Base-by-base conservation (phyloP, 64 coral and sea anemone genomes). In the Pocillopora verrucosa region DNA sequence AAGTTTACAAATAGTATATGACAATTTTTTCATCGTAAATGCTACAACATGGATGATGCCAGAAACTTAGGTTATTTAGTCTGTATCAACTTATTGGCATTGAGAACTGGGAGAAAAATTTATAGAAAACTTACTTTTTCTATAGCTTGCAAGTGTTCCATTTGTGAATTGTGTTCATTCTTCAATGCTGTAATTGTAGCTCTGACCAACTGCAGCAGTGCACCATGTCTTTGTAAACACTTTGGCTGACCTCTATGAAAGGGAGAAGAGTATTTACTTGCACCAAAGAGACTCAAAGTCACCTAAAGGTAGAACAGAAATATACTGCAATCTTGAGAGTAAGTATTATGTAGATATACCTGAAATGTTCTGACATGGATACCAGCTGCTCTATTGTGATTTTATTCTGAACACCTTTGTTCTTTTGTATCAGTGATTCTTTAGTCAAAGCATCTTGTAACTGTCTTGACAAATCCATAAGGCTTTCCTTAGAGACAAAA, bases 151-250 rank as follows among this genome's bases (percentile, higher is more conserved):
- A 85, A 56, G 12, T 85, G 64, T 22, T 99, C 87, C 73, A 93
- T 62, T 11, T 93, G 82, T 70, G 77, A 78, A 35, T 60, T 60
- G 19, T 89, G 58, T 13, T 99, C 87, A 70, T 91, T 86, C 59
- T 91, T 69, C 35, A 93, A 80, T 6, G 93, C 91, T 79, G 73
- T 95, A 38, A 99, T 88, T 72, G 91, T 79, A 12, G 97, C 97
- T 94, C 95, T 99, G 5, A 94, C 88, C 61, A 99, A 34, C 74
- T 99, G 97, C 15, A 99, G 79, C 16, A 99, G 36, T 16, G 93
- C 88, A 61, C 94, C 88, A 68, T 95, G 91, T 56, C 67, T 76
- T 57, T 93, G 74, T 74, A 99, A 91, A 60, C 88, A 84, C 41
- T 92, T 93, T 36, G 94, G 89, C 56, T 99, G 91, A 60, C 90